Conservation (phyloP, 2,797 vertebrate species). For the Poeciliopsis gracilis region DNA sequence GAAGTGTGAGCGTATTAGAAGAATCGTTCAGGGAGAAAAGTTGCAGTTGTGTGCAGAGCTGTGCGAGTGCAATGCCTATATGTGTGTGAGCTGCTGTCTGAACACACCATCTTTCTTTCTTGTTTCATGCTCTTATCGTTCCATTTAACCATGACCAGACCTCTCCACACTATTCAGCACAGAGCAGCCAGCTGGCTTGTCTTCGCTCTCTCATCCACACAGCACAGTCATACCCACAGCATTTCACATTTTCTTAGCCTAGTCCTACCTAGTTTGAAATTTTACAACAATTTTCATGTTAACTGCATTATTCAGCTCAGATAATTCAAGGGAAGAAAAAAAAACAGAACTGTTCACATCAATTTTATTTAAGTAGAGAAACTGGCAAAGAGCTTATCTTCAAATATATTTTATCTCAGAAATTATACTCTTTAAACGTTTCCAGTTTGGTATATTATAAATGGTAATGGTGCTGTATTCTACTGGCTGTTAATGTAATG, state of each 20-base stretch:
- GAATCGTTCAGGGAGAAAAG: constrained; percentile 33
- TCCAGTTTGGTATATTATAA: background rate
- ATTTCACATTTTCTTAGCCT: background rate
- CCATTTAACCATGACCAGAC: constrained; percentile 6
- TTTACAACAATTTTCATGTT: background rate
- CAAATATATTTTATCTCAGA: background rate
- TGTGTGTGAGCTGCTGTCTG: constrained; percentile 12
- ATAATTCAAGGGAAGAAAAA: background rate
- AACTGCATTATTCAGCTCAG: background rate
- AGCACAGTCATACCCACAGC: background rate
- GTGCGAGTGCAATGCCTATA: constrained; percentile 22
- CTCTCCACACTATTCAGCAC: constrained; percentile 9
- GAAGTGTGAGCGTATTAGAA: constrained; percentile 44
- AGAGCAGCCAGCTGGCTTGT: constrained; percentile 5
- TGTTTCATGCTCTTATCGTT: constrained; percentile 5
- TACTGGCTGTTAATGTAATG: background rate
- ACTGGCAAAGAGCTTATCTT: background rate
- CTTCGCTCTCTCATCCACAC: background rate
- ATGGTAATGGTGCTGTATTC: background rate
- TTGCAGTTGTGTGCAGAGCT: constrained; percentile 27
- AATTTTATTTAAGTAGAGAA: background rate
- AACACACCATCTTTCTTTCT: constrained; percentile 15
- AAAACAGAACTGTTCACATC: background rate
- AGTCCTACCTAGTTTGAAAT: background rate
- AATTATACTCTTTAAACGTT: background rate